Base-by-base conservation (phyloP, 1,140 invertebrate genomes). In the Leptoteleia sp. region DNA sequence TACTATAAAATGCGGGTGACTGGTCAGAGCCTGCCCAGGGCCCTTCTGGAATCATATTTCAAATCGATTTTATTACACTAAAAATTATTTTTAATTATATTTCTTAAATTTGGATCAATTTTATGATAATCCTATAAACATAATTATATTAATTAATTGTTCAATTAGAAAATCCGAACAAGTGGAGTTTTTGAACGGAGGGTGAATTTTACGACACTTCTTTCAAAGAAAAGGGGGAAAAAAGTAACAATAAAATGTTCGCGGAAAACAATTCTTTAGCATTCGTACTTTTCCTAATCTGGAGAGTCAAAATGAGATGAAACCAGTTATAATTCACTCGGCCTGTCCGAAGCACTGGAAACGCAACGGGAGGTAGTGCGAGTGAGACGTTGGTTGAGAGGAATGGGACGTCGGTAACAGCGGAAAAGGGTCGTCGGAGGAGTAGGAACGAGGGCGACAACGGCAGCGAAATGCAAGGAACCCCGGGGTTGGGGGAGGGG, bases 301-400 rank as follows among this genome's bases (percentile, higher is more conserved):
- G 59, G 35, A 54, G 76, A 77, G 37, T 72, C 70, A 67, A 71
- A 67, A 73, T 52, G 77, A 79, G 71, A 72, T 71, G 78, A 72
- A 75, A 72, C 67, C 15, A 48, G 55, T 67, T 72, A 79, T 81
- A 81, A 81, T 81, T 82, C 81, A 82, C 71, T 75, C 79, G 68
- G 61, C 55, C 76, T 75, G 76, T 81, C 79, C 71, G 72, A 80
- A 67, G 79, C 81, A 78, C 77, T 62, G 67, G 29, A 54, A 72
- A 68, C 61, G 55, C 57, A 47, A 62, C 62, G 67, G 68, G 59
- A 62, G 76, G 59, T 15, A 57, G 59, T 22, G 25, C 15, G 29
- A 52, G 43, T 40, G 65, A 59, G 65, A 40, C 6, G 15, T 13
- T 11, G 3, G 12, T 1, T 8, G 33, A 55, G 42, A 57, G 70